Evolutionary conservation across 2,113 vertebrate genomes (phyloP).

Genomic region (Ophiodon elongatus): DNA sequence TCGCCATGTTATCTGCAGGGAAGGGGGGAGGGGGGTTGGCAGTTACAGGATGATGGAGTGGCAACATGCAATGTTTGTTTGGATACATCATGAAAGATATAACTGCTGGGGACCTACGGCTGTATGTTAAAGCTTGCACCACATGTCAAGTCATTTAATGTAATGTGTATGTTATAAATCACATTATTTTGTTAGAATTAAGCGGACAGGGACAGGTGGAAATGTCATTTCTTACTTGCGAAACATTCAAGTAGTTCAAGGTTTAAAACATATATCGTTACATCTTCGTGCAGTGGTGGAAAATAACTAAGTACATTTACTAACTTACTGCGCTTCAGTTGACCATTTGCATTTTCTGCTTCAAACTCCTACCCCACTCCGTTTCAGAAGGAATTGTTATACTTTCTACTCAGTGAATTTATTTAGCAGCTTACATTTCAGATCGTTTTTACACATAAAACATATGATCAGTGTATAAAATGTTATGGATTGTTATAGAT

Average conservation of each 20-base stretch:
- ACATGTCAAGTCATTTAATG: background rate
- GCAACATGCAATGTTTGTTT: slow-evolving; percentile 53
- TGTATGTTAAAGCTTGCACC: slow-evolving; percentile 17
- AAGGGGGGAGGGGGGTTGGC: slow-evolving; percentile 14
- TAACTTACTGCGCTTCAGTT: background rate
- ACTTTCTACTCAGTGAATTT: background rate
- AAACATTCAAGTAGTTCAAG: background rate
- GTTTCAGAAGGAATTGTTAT: background rate
- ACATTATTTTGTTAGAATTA: background rate
- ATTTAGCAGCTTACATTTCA: background rate
- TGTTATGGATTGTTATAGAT: background rate
- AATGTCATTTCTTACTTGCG: background rate
- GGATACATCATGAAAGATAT: slow-evolving; percentile 42
- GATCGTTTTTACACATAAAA: background rate
- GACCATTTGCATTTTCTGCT: background rate
- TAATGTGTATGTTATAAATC: slow-evolving; percentile 14
- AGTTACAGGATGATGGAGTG: slow-evolving; percentile 52
- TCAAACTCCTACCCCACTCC: background rate
- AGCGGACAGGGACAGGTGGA: background rate
- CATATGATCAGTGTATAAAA: background rate
- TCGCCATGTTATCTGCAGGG: slow-evolving; percentile 43
- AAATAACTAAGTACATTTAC: background rate
- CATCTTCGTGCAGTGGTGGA: background rate
- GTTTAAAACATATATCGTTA: background rate
- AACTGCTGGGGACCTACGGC: background rate